Conservation (phyloP, 1,140 invertebrate genomes). For the Neodiprion lecontei region DNA sequence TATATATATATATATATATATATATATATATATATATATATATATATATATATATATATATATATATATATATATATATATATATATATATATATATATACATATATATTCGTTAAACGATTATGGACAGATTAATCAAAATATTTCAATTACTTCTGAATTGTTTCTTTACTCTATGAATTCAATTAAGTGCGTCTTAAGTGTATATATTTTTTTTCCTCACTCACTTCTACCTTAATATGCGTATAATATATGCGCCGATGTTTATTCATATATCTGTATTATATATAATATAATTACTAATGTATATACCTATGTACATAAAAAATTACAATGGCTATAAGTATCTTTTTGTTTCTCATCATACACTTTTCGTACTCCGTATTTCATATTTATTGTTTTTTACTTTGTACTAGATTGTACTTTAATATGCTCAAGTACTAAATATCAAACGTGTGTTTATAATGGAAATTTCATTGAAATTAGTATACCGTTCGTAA, state of each 20-base stretch:
- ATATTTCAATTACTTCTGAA: too few species aligned
- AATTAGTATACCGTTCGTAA: too few species aligned
- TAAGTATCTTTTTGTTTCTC: background rate
- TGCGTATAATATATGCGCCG: background rate
- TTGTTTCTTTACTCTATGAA: background rate
- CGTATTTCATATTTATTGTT: conserved; percentile 27
- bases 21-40: background rate
- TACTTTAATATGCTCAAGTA: conserved; percentile 21
- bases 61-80: background rate
- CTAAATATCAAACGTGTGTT: conserved; percentile 4
- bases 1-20: background rate
- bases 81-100: background rate
- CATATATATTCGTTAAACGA: background rate
- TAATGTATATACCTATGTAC: background rate
- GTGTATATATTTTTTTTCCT: background rate
- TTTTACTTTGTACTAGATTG: conserved; percentile 33
- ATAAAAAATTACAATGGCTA: background rate
- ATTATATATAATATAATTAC: conserved; percentile 9
- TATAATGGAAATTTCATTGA: conserved; percentile 10
- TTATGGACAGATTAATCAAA: too few species aligned
- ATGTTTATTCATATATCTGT: background rate
- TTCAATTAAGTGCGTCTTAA: background rate
- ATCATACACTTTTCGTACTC: conserved; percentile 17
- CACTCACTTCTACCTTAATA: background rate
- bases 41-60: background rate